Evolutionary conservation across 2,888 invertebrate species (phyloP).

Genomic region (Vandiemenella viatica): DNA sequence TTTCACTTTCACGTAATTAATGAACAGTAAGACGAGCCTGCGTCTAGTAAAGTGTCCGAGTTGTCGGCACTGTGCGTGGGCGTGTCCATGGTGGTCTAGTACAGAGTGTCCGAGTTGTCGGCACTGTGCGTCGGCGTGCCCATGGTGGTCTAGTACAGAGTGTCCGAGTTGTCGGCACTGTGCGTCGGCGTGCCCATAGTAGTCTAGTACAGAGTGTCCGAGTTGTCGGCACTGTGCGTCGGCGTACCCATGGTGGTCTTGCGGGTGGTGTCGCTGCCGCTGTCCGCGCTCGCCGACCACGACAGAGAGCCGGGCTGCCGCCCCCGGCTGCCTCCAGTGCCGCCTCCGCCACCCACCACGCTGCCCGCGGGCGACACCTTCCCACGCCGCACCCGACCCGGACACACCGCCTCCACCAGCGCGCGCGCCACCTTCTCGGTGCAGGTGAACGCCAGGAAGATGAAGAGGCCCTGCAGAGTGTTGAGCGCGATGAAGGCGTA

Average conservation of each 20-base stretch:
- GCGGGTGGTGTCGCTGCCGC: background rate
- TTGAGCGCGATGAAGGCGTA: conserved; percentile 32
- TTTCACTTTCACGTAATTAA: too few relatives aligned
- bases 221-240: background rate
- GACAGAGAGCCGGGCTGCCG: background rate
- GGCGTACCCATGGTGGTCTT: background rate
- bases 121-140: too few relatives aligned
- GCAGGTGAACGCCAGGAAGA: conserved; percentile 34
- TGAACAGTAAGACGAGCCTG: too few relatives aligned
- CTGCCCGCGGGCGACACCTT: conserved; percentile 9
- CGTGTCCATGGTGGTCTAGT: too few relatives aligned
- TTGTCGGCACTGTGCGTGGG: too few relatives aligned
- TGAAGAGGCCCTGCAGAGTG: conserved; percentile 33
- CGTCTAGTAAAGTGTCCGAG: too few relatives aligned
- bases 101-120: too few relatives aligned
- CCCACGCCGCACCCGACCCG: conserved; percentile 9
- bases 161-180: background rate
- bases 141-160: too few relatives aligned
- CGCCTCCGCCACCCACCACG: background rate
- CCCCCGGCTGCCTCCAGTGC: conserved; percentile 6
- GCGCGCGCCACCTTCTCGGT: conserved; percentile 27
- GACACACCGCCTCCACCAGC: conserved; percentile 12
- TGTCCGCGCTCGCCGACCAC: too few relatives aligned
- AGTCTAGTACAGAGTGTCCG: background rate
- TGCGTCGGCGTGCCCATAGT: background rate